Evolutionary conservation across 2,113 vertebrate species (phyloP), one percentile per base, ranked within the genome.

Genomic region (Lethenteron reissneri): DNA sequence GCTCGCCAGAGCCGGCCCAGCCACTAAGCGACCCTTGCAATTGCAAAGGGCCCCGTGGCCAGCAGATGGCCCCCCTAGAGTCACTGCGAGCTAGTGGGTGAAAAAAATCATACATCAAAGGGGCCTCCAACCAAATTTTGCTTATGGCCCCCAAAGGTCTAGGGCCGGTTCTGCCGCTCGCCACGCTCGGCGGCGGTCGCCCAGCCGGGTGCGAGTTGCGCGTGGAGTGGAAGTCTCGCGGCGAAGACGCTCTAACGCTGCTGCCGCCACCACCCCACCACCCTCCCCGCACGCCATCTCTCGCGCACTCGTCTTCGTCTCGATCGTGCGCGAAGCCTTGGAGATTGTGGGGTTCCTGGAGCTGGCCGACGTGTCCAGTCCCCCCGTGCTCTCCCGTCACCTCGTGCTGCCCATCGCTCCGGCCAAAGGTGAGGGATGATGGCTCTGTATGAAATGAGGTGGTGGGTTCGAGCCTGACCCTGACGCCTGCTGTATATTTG

Each of bases 341-440:
- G 90, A 96, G 81, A 88, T 99, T 69, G 82, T 99, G 76, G 94
- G 94, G 1, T 99, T 97, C 79, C 88, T 99, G 79, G 92, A 99
- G 78, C 95, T 99, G 74, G 88, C 85, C 58, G 94, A 99, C 76
- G 97, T 99, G 76, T 88, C 90, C 74, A 99, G 94, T 72, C 94
- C 94, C 60, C 92, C 92, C 8, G 94, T 97, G 73, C 79, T 92
- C 73, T 97, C 94, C 72, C 86, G 92, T 75, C 94, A 99, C 79
- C 78, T 97, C 81, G 90, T 99, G 2, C 78, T 99, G 69, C 94
- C 94, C 58, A 92, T 97, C 74, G 89, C 90, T 72, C 88, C 95
- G 56, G 96, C 86, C 79, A 96, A 89, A 92, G 94, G 94, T 96
- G 73, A 80, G 86, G 73, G 25, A 19, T 57, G 9, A 19, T 57